A percentile compares a stretch with the other conserved stretches of the same genome.
Conservation (phyloP, 2,113 vertebrate species). For the Candoia aspera region DNA sequence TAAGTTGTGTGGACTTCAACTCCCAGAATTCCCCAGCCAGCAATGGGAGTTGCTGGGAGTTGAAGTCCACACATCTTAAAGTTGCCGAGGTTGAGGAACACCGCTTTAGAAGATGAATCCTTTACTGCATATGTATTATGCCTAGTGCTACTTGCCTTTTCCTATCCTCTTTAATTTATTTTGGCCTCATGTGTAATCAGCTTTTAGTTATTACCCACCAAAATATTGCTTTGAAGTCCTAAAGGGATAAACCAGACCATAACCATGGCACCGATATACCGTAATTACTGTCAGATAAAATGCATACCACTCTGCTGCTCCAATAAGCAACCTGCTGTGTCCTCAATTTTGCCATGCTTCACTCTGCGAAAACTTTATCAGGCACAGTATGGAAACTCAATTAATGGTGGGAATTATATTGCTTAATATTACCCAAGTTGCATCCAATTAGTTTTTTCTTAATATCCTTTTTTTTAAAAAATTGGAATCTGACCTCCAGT, state of each 20-base stretch:
- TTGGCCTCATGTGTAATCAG: constrained; percentile 24
- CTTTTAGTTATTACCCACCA: constrained; percentile 43
- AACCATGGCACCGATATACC: constrained; percentile 28
- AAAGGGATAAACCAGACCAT: constrained; percentile 41
- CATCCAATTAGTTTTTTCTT: constrained; percentile 56
- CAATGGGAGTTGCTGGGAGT: no score
- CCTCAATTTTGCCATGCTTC: constrained; percentile 55
- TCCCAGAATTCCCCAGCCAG: no score
- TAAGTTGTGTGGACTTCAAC: no score
- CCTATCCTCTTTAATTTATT: constrained; percentile 7
- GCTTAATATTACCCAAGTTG: constrained; percentile 42
- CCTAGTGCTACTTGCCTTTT: constrained; percentile 14
- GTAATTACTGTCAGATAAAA: constrained; percentile 39
- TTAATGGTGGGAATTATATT: constrained; percentile 61
- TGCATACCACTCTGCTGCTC: constrained; percentile 20
- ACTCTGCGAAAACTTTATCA: constrained; percentile 57
- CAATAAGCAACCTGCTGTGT: constrained; percentile 60
- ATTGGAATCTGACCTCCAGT: constrained; percentile 32
- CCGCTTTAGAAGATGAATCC: constrained; percentile 3
- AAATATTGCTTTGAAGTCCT: constrained; percentile 39
- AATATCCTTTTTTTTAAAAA: constrained; percentile 50
- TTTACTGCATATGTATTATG: neutral
- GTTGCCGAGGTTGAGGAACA: no score
- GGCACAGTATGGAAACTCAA: constrained; percentile 60
- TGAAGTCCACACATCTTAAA: no score